Evolutionary conservation across 2,888 invertebrate species (phyloP), one percentile per base, ranked within the genome.

Genomic region (Trissonchulus sp.): DNA sequence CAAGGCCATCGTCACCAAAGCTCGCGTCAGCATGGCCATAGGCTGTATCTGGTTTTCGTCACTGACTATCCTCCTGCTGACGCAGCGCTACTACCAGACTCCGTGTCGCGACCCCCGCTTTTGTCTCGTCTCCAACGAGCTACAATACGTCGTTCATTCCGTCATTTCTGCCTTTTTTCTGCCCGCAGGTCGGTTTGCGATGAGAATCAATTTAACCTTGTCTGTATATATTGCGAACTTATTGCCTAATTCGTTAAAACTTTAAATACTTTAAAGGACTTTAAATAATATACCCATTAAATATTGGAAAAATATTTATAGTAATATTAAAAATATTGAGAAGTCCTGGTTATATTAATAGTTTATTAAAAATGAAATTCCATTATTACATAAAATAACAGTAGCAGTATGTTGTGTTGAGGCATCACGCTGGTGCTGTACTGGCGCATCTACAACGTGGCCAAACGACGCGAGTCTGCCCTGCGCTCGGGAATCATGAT

Each of bases 1-100:
- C 79, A 83, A 84, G 76, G 77, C 79, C 1, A 75, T 83, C 28
- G 81, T 83, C 1, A 83, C 83, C 3, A 83, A 83, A 71, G 78
- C 78, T 18, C 80, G 79, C 75, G 76, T 76, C 1, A 36, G 82
- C 60, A 62, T 76, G 1, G 81, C 81, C 33, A 83, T 83, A 79
- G 72, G 80, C 36, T 78, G 77, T 33, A 83, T 83, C 62, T 83
- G 83, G 83, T 76, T 79, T 3, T 82, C 82, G 72, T 82, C 82
- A 0, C 79, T 81, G 18, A 76, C 79, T 8, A 80, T 83, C 33
- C 79, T 84, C 1, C 76, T 84, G 73, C 79, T 81, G 0, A 83
- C 83, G 31, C 81, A 83, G 2, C 76, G 80, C 68, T 83, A 83
- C 82, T 68, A 63, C 23, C 3, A 30, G 2, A 3, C 60, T n/a